Conservation (phyloP, 2,888 invertebrate genomes). For the Pseudoips prasinana region DNA sequence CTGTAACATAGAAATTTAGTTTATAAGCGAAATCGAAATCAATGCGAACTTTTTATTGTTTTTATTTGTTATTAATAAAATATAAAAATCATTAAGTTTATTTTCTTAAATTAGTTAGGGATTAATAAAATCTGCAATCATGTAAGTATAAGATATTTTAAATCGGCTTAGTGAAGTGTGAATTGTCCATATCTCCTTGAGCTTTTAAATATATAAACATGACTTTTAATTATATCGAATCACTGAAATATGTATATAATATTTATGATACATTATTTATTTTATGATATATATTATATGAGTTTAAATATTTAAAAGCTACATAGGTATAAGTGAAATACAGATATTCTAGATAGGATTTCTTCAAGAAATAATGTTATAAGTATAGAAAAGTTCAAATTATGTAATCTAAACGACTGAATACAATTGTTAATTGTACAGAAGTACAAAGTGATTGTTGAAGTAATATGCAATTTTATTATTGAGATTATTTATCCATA, state of each 20-base stretch:
- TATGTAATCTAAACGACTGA: neutral
- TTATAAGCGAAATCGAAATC: slow-evolving; percentile 38
- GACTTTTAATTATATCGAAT: slow-evolving; percentile 4
- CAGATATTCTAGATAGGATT: slow-evolving; percentile 12
- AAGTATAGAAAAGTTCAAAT: slow-evolving; percentile 18
- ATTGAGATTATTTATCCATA: slow-evolving; percentile 17
- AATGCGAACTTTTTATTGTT: slow-evolving; percentile 40
- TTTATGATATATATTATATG: slow-evolving; percentile 10
- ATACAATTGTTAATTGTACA: slow-evolving; percentile 8
- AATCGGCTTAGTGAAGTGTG: slow-evolving; percentile 5
- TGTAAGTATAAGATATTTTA: neutral
- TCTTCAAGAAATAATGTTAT: slow-evolving; percentile 9
- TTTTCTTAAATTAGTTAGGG: slow-evolving; percentile 7
- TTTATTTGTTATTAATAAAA: slow-evolving; percentile 31
- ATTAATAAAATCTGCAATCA: too few species aligned
- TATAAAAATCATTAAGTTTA: slow-evolving; percentile 5
- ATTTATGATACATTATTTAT: too few species aligned
- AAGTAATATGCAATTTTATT: slow-evolving; percentile 7
- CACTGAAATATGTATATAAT: too few species aligned
- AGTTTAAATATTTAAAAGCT: slow-evolving; percentile 27
- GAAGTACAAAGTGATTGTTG: slow-evolving; percentile 6
- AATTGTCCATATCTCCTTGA: slow-evolving; percentile 25
- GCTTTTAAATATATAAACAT: slow-evolving; percentile 26
- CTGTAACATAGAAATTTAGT: slow-evolving; percentile 36
- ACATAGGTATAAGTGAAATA: slow-evolving; percentile 6